Conservation (phyloP, 53 echinoderm and acorn worm species). For the Pentamera pediparva region DNA sequence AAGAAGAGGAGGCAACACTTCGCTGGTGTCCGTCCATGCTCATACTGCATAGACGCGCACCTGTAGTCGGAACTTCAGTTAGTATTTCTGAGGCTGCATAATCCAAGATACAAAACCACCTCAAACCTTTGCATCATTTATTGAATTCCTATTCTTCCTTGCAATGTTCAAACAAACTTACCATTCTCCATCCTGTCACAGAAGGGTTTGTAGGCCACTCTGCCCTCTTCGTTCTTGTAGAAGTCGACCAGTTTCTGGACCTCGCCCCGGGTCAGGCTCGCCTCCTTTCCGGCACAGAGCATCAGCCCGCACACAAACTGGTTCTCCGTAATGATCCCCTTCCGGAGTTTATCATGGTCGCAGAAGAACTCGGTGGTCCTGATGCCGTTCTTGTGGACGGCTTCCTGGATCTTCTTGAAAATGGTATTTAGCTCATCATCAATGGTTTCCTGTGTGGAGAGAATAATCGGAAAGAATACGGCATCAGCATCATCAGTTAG, state of each 20-base stretch:
- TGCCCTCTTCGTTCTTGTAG: conserved; percentile 71
- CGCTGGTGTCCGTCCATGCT: too few relatives aligned
- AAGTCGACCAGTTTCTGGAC: conserved; percentile 75
- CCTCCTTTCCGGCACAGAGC: conserved; percentile 80
- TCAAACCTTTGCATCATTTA: not conserved
- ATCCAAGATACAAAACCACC: not conserved
- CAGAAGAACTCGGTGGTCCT: conserved; percentile 97
- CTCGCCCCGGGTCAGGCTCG: conserved; percentile 66
- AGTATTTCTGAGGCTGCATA: too few relatives aligned
- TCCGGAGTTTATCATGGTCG: conserved; percentile 94
- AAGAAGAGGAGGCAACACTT: too few relatives aligned
- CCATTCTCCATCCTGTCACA: conserved; percentile 99
- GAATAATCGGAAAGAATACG: too few relatives aligned
- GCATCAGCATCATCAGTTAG: too few relatives aligned
- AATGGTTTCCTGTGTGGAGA: conserved; percentile 30
- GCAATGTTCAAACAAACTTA: conserved; percentile 41
- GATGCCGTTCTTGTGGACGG: conserved; percentile 92
- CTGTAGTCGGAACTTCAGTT: too few relatives aligned
- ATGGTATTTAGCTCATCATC: conserved; percentile 63
- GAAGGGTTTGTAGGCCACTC: conserved; percentile 89
- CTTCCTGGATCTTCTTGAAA: conserved; percentile 82
- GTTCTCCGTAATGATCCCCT: conserved; percentile 91
- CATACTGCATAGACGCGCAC: too few relatives aligned
- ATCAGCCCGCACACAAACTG: conserved; percentile 96
- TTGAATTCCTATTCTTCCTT: too few relatives aligned